phyloP scores from a whole-genome alignment of 2,888 invertebrate species.

The Epirrita christyi region DNA sequence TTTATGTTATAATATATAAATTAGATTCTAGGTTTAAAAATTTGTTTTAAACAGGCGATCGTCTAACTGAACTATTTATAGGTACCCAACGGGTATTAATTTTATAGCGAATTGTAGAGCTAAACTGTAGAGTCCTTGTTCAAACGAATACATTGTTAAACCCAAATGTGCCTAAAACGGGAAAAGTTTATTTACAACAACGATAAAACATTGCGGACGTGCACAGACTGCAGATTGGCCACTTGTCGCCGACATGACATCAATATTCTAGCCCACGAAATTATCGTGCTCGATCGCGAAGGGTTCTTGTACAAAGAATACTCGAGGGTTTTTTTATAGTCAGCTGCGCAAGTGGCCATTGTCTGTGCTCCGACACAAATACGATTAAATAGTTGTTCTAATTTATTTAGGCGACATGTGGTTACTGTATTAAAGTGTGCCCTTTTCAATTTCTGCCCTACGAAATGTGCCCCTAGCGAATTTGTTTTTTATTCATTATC shows the following conservation, averaged over 20 bases:
- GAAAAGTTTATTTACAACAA: constrained; percentile 29
- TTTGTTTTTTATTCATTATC: constrained; percentile 73
- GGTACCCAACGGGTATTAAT: too few relatives aligned
- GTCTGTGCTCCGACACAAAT: constrained; percentile 58
- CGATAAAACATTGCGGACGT: constrained; percentile 36
- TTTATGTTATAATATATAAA: too few relatives aligned
- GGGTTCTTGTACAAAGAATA: constrained; percentile 35
- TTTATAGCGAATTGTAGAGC: too few relatives aligned
- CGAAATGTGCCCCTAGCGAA: constrained; percentile 51
- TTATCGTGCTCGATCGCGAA: constrained; percentile 19
- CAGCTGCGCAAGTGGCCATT: constrained; percentile 79
- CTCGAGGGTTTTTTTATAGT: constrained; percentile 65
- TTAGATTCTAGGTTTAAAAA: too few relatives aligned
- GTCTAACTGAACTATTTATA: too few relatives aligned
- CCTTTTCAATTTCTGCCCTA: constrained; percentile 46
- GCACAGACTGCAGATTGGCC: constrained; percentile 35
- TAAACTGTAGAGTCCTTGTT: too few relatives aligned
- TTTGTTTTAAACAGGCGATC: too few relatives aligned
- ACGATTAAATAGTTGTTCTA: constrained; percentile 60
- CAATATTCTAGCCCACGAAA: constrained; percentile 33
- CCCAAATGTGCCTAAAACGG: constrained; percentile 11
- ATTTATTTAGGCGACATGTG: constrained; percentile 49
- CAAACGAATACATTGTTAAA: constrained; percentile 1
- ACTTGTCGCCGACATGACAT: constrained; percentile 37
- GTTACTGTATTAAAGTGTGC: constrained; percentile 38